Base-by-base conservation (phyloP, 2,797 vertebrate species). In the Myiotriccus ornatus region DNA sequence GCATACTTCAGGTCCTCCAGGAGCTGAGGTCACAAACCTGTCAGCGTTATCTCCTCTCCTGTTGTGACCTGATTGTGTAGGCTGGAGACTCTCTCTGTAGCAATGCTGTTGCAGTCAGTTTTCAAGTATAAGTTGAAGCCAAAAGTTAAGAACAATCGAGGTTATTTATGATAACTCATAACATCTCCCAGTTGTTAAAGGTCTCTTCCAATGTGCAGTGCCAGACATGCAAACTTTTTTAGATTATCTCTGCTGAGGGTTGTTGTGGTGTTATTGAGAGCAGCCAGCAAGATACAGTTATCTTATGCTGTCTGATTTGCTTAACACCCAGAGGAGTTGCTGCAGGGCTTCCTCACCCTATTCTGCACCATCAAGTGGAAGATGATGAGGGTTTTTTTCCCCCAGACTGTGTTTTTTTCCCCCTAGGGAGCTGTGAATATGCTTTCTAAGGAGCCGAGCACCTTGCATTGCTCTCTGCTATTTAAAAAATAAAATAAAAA, bases 11-110 rank as follows among this genome's bases (percentile, higher is more conserved):
- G 63, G 90, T 94, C 94, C 95, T 96, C 79, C 71, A 94, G 91
- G 94, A 95, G 95, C 96, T 96, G 94, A 98, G 96, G 78, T 97
- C 97, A 94, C 97, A 94, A 94, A 94, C 76, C 90, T 92, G 13
- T 94, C 87, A 93, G 92, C 74, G 94, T 95, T 97, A 89, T 82
- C 92, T 87, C 94, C 95, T 59, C 86, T 88, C 90, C 96, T 94
- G 41, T 53, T 96, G 90, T 94, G 96, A 96, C 96, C 96, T 88
- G 95, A 87, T 97, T 80, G 30, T 50, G 80, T 78, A 96, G 87
- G 59, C 93, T 94, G 91, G 96, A 91, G 94, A 34, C 67, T 94
- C 9, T 96, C 96, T 95, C 88, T 95, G 60, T 93, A 60, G 88
- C 93, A 91, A 13, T 85, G 56, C 89, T 84, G 82, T 43, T 41